These are phyloP conservation scores for Caenorhabditis sinica DNA, from an alignment of 2,888 invertebrate genomes.

Conservation along the genomic window DNA sequence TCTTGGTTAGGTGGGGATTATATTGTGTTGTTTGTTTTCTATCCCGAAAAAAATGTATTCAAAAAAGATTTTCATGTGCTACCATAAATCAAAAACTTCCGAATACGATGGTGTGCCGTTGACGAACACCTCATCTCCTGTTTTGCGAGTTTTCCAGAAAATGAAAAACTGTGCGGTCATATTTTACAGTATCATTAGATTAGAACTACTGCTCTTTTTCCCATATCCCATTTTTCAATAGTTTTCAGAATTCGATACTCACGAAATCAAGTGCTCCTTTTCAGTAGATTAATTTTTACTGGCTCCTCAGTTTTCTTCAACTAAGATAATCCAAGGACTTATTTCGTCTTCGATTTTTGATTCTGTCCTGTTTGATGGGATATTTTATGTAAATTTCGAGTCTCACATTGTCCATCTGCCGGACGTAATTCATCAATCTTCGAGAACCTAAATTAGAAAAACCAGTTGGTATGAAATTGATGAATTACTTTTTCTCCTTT, in stretches of 20 bases:
- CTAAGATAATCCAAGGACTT: background rate
- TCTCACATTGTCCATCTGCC: constrained; percentile 35
- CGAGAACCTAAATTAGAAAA: constrained; percentile 28
- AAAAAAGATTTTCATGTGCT: constrained; percentile 7
- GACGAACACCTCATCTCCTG: no score
- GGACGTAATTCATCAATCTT: constrained; percentile 58
- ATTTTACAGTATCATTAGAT: no score
- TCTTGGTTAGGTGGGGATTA: constrained; percentile 24
- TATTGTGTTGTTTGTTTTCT: constrained; percentile 37
- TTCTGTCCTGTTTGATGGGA: background rate
- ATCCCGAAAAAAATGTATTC: background rate
- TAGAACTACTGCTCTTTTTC: no score
- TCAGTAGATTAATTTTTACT: no score
- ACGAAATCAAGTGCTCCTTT: no score
- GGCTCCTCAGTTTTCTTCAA: no score
- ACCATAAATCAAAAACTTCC: constrained; percentile 7
- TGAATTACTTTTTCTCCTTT: constrained; percentile 19
- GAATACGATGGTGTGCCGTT: no score
- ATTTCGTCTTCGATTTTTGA: background rate
- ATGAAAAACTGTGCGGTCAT: background rate
- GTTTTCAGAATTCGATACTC: no score
- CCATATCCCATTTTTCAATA: no score
- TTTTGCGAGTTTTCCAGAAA: background rate
- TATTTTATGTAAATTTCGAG: constrained; percentile 27
- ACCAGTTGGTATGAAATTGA: constrained; percentile 38